A percentile compares a stretch with the other conserved stretches of the same genome.
phyloP scores from a whole-genome alignment of 2,797 vertebrate species.

The Phalanger gymnotis region DNA sequence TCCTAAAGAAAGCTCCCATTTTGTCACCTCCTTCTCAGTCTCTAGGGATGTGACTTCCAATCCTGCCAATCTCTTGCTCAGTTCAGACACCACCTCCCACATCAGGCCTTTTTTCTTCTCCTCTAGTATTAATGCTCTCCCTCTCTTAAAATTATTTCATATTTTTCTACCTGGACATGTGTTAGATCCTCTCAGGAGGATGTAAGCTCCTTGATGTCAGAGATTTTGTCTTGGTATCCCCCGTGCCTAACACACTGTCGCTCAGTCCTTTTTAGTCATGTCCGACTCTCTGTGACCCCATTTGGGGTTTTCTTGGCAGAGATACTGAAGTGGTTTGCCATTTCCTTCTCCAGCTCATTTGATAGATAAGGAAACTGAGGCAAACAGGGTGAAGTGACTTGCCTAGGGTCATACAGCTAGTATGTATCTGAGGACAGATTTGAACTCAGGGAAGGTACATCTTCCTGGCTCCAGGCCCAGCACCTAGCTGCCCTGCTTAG shows the following conservation, averaged over 20 bases:
- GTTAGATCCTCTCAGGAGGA: not conserved
- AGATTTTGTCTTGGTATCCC: not conserved
- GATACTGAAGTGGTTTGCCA: not conserved
- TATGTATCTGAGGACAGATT: not conserved
- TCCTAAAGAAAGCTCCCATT: not conserved
- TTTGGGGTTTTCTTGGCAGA: not conserved
- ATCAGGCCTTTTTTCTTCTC: too few species aligned
- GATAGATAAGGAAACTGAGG: not conserved
- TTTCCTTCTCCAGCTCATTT: not conserved
- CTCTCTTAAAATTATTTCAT: not conserved
- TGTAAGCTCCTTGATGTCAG: not conserved
- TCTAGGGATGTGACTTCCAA: not conserved
- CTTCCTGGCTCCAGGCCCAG: not conserved
- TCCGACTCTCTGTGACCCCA: not conserved
- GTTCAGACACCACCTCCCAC: too few species aligned
- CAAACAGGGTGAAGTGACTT: not conserved
- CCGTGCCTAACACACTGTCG: not conserved
- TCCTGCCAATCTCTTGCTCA: not conserved
- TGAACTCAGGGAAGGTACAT: not conserved
- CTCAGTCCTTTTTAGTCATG: not conserved
- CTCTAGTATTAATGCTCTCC: too few species aligned
- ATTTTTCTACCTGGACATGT: not conserved
- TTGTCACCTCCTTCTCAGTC: not conserved
- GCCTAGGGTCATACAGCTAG: not conserved
- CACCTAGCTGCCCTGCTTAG: too few species aligned